Evolutionary conservation across 2,113 vertebrate species (phyloP), one percentile per base, ranked within the genome.

Genomic region (Elephas maximus): DNA sequence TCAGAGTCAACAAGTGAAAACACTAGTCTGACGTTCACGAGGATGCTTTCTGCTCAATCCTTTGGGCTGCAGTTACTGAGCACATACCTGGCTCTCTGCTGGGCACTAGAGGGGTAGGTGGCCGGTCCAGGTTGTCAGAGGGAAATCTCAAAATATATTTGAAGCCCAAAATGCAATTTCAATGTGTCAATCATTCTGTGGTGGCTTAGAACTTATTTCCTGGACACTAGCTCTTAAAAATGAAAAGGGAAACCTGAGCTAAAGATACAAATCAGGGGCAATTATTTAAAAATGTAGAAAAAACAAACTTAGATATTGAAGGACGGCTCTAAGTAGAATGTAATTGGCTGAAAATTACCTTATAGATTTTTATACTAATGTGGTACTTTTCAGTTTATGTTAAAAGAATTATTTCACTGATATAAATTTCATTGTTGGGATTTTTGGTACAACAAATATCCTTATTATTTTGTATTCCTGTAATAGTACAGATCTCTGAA

Each of bases 291-390:
- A 89, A 90, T 77, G 44, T 28, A 90, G n/a, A 63, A 82, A 69
- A 65, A 76, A 8, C 20, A 20, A 69, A 51, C 67, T 86, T 17
- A 30, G 6, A n/a, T 62, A 74, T 45, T 88, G 65, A 89, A 93
- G 73, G 74, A 89, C 33, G 85, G 21, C 41, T 81, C 23, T 73
- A 62, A 94, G 74, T 79, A 7, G 73, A 82, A 89, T 17, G 67
- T 92, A 94, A 94, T 88, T 95, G 97, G 57, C 53, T 92, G 53
- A 93, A 96, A 95, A 96, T 60, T 86, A 81, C 91, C 62, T 94
- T 91, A 78, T 0, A 17, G 71, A 95, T 57, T 94, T 94, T 57
- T 96, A 78, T 96, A 74, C 73, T 82, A 91, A 95, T 78, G 37
- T 74, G 57, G 5, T 82, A 18, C 73, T 81, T 88, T 51, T 91